Evolutionary conservation across 2,888 invertebrate species (phyloP), one percentile per base, ranked within the genome.

Genomic region (Helobdella robusta): DNA sequence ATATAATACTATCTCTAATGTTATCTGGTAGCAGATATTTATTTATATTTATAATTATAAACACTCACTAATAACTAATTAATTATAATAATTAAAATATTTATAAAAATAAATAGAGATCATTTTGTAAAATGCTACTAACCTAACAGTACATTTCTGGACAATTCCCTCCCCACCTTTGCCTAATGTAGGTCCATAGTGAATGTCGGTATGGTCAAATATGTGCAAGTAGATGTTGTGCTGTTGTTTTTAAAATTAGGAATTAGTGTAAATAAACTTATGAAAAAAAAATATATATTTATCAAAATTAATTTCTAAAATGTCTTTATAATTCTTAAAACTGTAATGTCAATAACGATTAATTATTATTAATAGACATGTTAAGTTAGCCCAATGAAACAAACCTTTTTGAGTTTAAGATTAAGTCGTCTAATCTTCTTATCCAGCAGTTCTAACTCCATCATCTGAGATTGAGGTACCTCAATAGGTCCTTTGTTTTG

Each of bases 141-240:
- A n/a, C n/a, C n/a, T n/a, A 46, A 72, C 69, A 3, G 60, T 66
- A 25, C 70, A 70, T 35, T 67, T 66, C 40, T 69, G 67, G 1
- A 72, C 70, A 11, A 70, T 50, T 11, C 69, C 72, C 44, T 71
- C 70, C 0, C 70, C 70, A 0, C 72, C 72, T 40, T 66, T 66
- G 11, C 72, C 72, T 15, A 72, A 50, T 23, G 66, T 54, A 0
- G 64, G 54, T 1, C 72, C 72, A 59, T 71, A 72, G 23, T 65
- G 54, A 20, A 72, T 71, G 65, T 72, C 72, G 6, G 60, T 52
- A 35, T 67, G 67, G 36, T 70, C 65, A 30, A 72, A 72, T 35
- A 70, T 68, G 46, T 71, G 69, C 23, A 71, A 59, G 44, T 68
- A 48, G 0, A 70, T 40, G 46, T 67, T 63, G 32, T 69, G 59